Conservation (phyloP, 1,140 invertebrate species). For the Daktulosphaira vitifoliae region DNA sequence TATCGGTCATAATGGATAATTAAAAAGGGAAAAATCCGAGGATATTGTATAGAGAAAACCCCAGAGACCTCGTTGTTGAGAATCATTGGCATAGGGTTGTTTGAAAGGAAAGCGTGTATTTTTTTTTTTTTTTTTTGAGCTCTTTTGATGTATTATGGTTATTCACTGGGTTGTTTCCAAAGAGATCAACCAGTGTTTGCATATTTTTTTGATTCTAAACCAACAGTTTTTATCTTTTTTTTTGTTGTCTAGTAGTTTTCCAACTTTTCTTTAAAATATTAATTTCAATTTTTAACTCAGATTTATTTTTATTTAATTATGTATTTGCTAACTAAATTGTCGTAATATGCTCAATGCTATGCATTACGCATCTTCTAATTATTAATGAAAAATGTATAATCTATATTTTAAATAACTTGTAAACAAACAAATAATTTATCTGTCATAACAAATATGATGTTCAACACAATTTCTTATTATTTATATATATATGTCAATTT, state of each 20-base stretch:
- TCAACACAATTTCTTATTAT: too few species aligned
- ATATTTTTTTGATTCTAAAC: constrained; percentile 5
- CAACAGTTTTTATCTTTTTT: neutral
- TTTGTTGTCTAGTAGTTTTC: neutral
- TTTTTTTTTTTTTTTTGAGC: neutral
- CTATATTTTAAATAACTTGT: too few species aligned
- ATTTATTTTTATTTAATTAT: too few species aligned
- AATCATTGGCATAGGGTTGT: neutral
- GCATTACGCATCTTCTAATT: too few species aligned
- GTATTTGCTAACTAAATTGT: too few species aligned
- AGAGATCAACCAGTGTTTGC: constrained; percentile 26
- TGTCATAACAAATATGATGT: too few species aligned
- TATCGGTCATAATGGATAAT: too few species aligned
- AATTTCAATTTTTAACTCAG: neutral
- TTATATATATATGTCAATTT: too few species aligned
- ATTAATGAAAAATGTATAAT: too few species aligned
- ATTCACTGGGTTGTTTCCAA: neutral
- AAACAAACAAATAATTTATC: too few species aligned
- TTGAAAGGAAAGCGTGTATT: neutral
- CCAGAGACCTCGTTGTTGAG: neutral
- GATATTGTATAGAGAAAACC: constrained; percentile 1
- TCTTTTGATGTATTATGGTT: constrained; percentile 18
- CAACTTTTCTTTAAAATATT: neutral
- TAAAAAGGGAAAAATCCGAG: neutral
- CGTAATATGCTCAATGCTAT: too few species aligned